A percentile compares a stretch with the other conserved stretches of the same genome.
phyloP scores from a whole-genome alignment of 2,888 invertebrate species.

The Philonicus albiceps region DNA sequence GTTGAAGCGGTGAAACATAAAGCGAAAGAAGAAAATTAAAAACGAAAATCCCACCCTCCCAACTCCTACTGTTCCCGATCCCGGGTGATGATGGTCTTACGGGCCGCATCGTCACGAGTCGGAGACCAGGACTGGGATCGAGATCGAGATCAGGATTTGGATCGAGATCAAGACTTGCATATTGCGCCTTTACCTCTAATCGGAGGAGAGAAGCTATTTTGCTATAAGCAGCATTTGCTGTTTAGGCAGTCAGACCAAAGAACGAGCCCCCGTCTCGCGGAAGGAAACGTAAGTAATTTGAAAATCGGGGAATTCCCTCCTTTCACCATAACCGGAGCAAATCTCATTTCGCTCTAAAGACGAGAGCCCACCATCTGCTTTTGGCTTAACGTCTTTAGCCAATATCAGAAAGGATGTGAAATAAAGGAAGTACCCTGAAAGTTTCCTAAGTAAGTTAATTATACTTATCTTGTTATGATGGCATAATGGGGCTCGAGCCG shows the following conservation, averaged over 20 bases:
- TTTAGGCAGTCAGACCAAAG: constrained; percentile 15
- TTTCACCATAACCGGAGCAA: constrained; percentile 4
- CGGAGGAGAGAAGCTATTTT: constrained; percentile 12
- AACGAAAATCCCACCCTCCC: background rate
- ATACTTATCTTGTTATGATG: constrained; percentile 41
- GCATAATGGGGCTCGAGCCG: background rate
- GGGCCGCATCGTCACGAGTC: background rate
- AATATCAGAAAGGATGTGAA: constrained; percentile 34
- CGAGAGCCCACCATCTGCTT: constrained; percentile 27
- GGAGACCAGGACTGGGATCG: background rate
- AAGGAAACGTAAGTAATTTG: constrained; percentile 17
- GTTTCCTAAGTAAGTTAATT: constrained; percentile 40
- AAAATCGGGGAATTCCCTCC: background rate
- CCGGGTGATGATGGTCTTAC: background rate
- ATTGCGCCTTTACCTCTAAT: background rate
- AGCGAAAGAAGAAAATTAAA: background rate
- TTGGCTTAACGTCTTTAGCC: constrained; percentile 29
- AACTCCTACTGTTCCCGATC: background rate
- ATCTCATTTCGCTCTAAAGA: constrained; percentile 27
- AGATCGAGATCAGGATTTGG: background rate
- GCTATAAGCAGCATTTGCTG: background rate
- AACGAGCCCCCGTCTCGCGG: background rate
- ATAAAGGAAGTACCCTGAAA: constrained; percentile 40
- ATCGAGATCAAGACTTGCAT: background rate
- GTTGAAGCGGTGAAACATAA: constrained; percentile 15